Percentiles rank a stretch among this genome's conserved stretches.
Conservation (phyloP, 2,113 vertebrate genomes). For the Plecotus auritus region DNA sequence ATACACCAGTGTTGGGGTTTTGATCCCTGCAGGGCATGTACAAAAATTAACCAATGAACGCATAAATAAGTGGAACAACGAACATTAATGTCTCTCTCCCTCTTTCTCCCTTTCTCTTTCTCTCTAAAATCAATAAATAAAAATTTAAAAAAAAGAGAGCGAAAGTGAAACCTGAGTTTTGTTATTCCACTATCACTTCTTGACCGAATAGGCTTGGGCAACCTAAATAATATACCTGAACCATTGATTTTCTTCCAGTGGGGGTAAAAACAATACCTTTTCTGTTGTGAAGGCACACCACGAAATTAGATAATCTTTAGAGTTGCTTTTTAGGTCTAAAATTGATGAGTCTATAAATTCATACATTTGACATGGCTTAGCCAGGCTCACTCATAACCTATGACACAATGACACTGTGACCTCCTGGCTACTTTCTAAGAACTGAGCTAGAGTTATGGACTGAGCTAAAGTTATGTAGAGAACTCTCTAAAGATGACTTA, state of each 20-base stretch:
- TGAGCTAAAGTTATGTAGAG: neutral
- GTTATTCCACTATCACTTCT: neutral
- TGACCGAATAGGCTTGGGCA: neutral
- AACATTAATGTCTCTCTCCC: neutral
- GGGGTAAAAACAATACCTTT: neutral
- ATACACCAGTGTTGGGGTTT: neutral
- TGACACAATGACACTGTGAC: neutral
- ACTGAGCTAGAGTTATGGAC: neutral
- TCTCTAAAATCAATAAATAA: neutral
- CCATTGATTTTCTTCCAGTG: neutral
- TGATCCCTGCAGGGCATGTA: neutral
- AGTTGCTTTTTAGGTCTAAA: neutral
- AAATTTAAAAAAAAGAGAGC: neutral
- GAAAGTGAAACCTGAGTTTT: neutral
- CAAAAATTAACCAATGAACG: neutral
- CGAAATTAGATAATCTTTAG: neutral
- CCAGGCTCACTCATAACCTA: neutral
- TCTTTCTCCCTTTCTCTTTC: neutral
- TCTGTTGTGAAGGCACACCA: neutral
- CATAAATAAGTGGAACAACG: neutral
- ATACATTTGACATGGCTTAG: neutral
- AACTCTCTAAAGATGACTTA: slow-evolving; percentile 77
- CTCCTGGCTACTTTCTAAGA: neutral
- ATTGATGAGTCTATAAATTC: neutral
- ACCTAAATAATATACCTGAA: neutral